These are phyloP conservation scores for Capreolus pygargus DNA, from an alignment of 2,113 vertebrate species.

Conservation along the genomic window DNA sequence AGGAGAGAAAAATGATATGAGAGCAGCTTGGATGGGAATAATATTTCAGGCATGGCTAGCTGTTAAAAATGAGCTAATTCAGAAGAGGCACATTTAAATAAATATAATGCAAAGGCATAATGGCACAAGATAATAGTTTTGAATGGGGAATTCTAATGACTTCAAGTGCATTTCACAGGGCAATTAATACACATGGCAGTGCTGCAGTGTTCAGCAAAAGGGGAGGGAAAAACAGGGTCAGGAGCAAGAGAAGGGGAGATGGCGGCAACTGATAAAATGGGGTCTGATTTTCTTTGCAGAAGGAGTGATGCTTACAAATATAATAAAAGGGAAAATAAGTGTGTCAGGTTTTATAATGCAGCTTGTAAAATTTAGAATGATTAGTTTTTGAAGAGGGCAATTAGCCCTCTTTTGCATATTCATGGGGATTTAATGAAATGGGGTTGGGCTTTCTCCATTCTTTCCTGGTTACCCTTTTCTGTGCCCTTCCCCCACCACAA, in stretches of 20 bases:
- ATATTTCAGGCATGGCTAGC: conserved; percentile 83
- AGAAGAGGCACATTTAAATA: conserved; percentile 86
- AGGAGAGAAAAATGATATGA: conserved; percentile 64
- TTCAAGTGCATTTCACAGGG: conserved; percentile 83
- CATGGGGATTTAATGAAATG: conserved; percentile 73
- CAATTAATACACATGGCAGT: conserved; percentile 85
- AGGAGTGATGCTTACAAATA: conserved; percentile 85
- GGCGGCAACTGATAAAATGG: conserved; percentile 81
- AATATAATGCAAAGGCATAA: conserved; percentile 87
- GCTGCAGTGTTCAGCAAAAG: conserved; percentile 70
- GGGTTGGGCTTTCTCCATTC: conserved; percentile 67
- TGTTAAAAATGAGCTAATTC: conserved; percentile 87
- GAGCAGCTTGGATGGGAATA: conserved; percentile 79
- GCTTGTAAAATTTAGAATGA: conserved; percentile 82
- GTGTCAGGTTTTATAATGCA: conserved; percentile 82
- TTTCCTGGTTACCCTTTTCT: conserved; percentile 50
- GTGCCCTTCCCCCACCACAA: conserved; percentile 35
- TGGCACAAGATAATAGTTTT: conserved; percentile 86
- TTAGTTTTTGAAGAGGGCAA: conserved; percentile 85
- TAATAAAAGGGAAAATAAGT: conserved; percentile 83
- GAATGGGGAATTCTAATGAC: conserved; percentile 87
- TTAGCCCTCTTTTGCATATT: conserved; percentile 84
- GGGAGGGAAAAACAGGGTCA: conserved; percentile 66
- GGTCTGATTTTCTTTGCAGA: conserved; percentile 85
- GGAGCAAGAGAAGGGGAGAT: conserved; percentile 65